These are phyloP conservation scores for Hemaris fuciformis DNA, from an alignment of 2,888 invertebrate genomes.

Conservation along the genomic window DNA sequence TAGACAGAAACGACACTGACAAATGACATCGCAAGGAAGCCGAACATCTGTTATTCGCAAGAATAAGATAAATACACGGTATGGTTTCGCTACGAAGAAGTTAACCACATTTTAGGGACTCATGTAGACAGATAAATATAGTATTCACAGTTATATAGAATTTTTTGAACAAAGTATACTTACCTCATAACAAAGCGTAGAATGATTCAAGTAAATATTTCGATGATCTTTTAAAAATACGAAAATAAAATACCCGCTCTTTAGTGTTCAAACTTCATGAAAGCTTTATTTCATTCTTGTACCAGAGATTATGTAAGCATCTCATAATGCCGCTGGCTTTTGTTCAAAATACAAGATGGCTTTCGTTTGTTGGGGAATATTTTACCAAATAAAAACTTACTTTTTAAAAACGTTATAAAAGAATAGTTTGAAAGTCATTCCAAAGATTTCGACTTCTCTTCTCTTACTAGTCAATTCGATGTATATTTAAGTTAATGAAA, in stretches of 20 bases:
- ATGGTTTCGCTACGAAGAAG: conserved; percentile 45
- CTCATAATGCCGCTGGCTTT: conserved; percentile 7
- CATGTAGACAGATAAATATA: conserved; percentile 29
- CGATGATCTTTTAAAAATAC: background rate
- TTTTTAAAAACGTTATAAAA: background rate
- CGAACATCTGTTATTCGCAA: conserved; percentile 64
- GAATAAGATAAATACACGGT: conserved; percentile 60
- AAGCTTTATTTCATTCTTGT: conserved; percentile 3
- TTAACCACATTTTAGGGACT: conserved; percentile 35
- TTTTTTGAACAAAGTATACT: background rate
- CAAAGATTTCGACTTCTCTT: background rate
- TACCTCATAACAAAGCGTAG: background rate
- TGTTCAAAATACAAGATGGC: conserved; percentile 9
- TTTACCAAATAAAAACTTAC: background rate
- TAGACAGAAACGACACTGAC: conserved; percentile 64
- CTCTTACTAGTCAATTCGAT: background rate
- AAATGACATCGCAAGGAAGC: conserved; percentile 53
- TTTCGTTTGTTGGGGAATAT: background rate
- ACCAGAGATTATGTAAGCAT: conserved; percentile 8
- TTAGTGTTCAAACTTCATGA: conserved; percentile 4
- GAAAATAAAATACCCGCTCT: conserved; percentile 1
- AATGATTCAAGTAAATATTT: background rate
- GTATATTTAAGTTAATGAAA: no score
- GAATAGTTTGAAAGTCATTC: background rate
- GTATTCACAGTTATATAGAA: conserved; percentile 13